Base-by-base conservation (phyloP, 35 echinoderm and acorn worm genomes). In the Patiria miniata region DNA sequence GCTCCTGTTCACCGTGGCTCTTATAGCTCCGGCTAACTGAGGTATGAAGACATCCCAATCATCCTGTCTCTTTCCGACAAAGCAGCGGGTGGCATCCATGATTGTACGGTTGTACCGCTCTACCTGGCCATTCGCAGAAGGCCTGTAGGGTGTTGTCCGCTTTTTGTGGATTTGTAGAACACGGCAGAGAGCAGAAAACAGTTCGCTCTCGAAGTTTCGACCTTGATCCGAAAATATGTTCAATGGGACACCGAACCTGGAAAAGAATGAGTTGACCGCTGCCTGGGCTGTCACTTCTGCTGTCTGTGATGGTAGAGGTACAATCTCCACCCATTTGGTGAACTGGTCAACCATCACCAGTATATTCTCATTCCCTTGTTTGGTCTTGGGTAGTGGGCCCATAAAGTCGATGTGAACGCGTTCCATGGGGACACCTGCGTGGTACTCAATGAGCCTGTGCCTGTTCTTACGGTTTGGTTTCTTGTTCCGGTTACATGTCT, bases 291-390 rank as follows among this genome's bases (percentile, higher is more conserved):
- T 90, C 6, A 32, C 61, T 26, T 83, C 85, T 0, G 90, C 90
- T 0, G 36, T 73, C 47, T 93, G 91, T 19, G 78, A 88, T 6
- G 91, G 78, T 14, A 93, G 33, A 19, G 91, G 91, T 9, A 88
- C 80, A 33, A 29, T 21, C 36, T 93, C 85, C 0, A 93, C 85
- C 85, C 91, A 87, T 39, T 93, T 89, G 0, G 81, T 85, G 39
- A 85, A 85, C 51, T 91, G 83, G 52, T 86, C 89, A 30, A 91
- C 89, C 89, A 91, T 91, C 12, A 91, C 53, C 2, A 85, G 69
- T 7, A 77, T 79, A 73, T 86, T 68, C 52, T 91, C 83, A 77
- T 91, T 91, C 14, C 89, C 82, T 33, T 79, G 38, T 6, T 21
- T 65, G 32, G 55, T 84, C 40, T 77, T 86, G 8, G 68, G 68